phyloP scores from a whole-genome alignment of 1,140 invertebrate species.

The Ceratina japonica region DNA sequence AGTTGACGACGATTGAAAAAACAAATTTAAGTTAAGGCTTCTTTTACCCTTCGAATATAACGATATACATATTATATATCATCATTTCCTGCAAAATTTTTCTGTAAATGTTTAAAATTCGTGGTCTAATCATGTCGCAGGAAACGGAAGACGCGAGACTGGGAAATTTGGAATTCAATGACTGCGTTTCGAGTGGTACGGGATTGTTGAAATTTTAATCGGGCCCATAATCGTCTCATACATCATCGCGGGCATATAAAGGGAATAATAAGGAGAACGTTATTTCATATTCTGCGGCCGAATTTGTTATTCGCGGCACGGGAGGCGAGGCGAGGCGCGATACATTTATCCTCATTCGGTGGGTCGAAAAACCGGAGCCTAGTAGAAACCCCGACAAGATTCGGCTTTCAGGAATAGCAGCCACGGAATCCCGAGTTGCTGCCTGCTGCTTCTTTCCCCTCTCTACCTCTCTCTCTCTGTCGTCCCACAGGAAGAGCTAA shows the following conservation, averaged over 20 bases:
- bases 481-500: constrained; percentile 1
- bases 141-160: too few species aligned
- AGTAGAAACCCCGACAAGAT: constrained; percentile 13
- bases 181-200: too few species aligned
- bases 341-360: constrained; percentile 12
- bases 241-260: not conserved
- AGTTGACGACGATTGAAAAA: too few species aligned
- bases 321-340: not conserved
- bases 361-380: not conserved
- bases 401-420: constrained; percentile 25
- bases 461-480: not conserved
- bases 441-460: not conserved
- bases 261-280: not conserved
- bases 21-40: too few species aligned
- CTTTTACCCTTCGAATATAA: too few species aligned
- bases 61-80: too few species aligned
- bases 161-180: too few species aligned
- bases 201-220: too few species aligned
- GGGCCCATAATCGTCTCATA: not conserved
- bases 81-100: too few species aligned
- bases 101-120: too few species aligned
- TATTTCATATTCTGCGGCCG: constrained; percentile 2
- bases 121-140: too few species aligned
- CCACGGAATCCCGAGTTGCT: constrained; percentile 1
- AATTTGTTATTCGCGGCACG: constrained; percentile 48